Base-by-base conservation (phyloP, 2,113 vertebrate genomes). In the Bostrychus sinensis region DNA sequence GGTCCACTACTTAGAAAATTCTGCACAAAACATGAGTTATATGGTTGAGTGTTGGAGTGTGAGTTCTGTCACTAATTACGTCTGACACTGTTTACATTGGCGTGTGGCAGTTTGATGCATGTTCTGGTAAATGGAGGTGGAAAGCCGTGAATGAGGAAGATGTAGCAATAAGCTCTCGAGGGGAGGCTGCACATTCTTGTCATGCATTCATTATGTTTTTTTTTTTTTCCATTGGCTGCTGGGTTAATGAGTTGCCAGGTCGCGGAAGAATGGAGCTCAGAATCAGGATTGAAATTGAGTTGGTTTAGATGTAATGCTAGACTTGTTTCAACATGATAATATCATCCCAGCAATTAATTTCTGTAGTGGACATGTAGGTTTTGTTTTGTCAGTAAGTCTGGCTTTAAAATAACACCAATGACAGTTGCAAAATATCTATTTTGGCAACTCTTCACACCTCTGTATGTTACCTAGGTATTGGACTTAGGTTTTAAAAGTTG, bases 61-160 rank as follows among this genome's bases (percentile, higher is more conserved):
- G 59, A 58, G 48, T 23, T 19, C 51, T 58, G 56, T 57, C 25
- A 1, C 80, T 83, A 17, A 72, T 88, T 81, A 28, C 26, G 11
- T 11, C 19, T 70, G 81, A 78, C 84, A 75, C 16, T 82, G 81
- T 88, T 85, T 81, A 72, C 42, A 41, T 67, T 79, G 56, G 72
- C 45, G 41, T 37, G 14, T 55, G 82, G 82, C 75, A 80, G 64
- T 60, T 32, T 79, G 77, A 85, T 62, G 17, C 54, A 70, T 81
- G 69, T 78, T 72, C 81, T 84, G 72, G 70, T 61, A 22, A 36
- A 70, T 26, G 20, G 41, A 53, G 59, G 57, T 42, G 56, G 64
- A 77, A 53, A 17, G 58, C 74, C 69, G 61, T 57, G 61, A 78
- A 75, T 70, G 66, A 78, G 60, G 43, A 37, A 64, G 66, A 76